Percentiles rank a stretch among this genome's conserved stretches.
Evolutionary conservation across 1,140 invertebrate species (phyloP).

Genomic region (Steinernema khuongi): DNA sequence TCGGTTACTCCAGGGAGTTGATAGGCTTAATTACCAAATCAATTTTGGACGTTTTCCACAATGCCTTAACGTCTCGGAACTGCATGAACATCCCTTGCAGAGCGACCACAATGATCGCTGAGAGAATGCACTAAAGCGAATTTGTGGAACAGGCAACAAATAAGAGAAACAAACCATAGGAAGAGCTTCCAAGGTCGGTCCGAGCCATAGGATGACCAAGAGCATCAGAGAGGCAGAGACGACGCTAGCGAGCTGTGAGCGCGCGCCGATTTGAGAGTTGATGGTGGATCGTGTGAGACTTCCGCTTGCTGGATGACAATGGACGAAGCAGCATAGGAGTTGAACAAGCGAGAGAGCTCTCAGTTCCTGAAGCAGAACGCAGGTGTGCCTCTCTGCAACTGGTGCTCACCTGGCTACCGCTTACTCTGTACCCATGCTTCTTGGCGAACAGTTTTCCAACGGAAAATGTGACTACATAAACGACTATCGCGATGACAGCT

Average conservation of each 20-base stretch:
- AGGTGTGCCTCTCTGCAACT: background rate
- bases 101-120: slow-evolving; percentile 41
- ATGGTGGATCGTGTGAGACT: slow-evolving; percentile 10
- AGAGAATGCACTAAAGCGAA: slow-evolving; percentile 37
- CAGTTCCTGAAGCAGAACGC: slow-evolving; percentile 30
- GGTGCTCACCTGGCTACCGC: slow-evolving; percentile 61
- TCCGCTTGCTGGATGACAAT: slow-evolving; percentile 23
- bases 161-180: slow-evolving; percentile 26
- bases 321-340: slow-evolving; percentile 29
- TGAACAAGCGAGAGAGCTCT: slow-evolving; percentile 30
- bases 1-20: background rate
- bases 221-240: slow-evolving; percentile 33
- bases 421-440: slow-evolving; percentile 63
- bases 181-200: slow-evolving; percentile 23
- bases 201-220: slow-evolving; percentile 33
- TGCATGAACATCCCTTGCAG: slow-evolving; percentile 43
- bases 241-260: slow-evolving; percentile 33
- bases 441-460: slow-evolving; percentile 64
- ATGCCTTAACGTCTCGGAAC: slow-evolving; percentile 21
- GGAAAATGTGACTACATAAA: slow-evolving; percentile 63
- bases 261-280: slow-evolving; percentile 14
- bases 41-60: slow-evolving; percentile 37
- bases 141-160: background rate
- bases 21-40: slow-evolving; percentile 29
- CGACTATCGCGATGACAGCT: slow-evolving; percentile 62